Evolutionary conservation across 2,113 vertebrate genomes (phyloP), one percentile per base, ranked within the genome.

Genomic region (Promerops cafer): DNA sequence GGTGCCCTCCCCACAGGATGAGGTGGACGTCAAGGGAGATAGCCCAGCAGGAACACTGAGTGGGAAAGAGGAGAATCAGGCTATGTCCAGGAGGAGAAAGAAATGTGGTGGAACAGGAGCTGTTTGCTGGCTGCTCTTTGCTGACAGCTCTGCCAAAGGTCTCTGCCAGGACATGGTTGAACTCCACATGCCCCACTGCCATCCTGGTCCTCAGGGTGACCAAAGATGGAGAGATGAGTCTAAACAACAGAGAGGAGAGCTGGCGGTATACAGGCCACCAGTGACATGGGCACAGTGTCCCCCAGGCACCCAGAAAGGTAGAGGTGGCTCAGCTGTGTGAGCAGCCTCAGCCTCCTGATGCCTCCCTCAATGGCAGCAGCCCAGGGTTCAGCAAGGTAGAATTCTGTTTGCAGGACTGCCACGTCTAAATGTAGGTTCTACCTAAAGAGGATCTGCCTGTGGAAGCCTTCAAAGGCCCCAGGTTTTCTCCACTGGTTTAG

Each of bases 1-100:
- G 33, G 11, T 6, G 5, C 3, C 12, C 10, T 68, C 2, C 16
- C 7, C 1, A 1, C 0, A 10, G 28, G 16, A 9, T 37, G 39
- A 78, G 15, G 16, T 0, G 1, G 61, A n/a, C 13, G 3, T 19
- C 74, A 37, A n/a, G 12, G 16, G 42, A 83, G 24, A 35, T 3
- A 63, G 42, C 6, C 5, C 64, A n/a, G n/a, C 1, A 3, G 39
- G 27, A 79, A 28, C 44, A 54, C 24, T 1, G 1, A 5, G 13
- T 52, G 33, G 59, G 30, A 77, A 91, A 74, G 57, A 61, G 22
- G 15, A 87, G 45, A 91, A 63, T 26, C 13, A 60, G 30, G 3
- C 24, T 31, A 22, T 21, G 10, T 3, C 35, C 49, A 79, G 53
- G 31, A 79, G 28, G 19, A 79, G 20, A 21, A 92, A 66, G 30